Conservation (phyloP, 2,888 invertebrate species). For the Pristionchus maxplancki region DNA sequence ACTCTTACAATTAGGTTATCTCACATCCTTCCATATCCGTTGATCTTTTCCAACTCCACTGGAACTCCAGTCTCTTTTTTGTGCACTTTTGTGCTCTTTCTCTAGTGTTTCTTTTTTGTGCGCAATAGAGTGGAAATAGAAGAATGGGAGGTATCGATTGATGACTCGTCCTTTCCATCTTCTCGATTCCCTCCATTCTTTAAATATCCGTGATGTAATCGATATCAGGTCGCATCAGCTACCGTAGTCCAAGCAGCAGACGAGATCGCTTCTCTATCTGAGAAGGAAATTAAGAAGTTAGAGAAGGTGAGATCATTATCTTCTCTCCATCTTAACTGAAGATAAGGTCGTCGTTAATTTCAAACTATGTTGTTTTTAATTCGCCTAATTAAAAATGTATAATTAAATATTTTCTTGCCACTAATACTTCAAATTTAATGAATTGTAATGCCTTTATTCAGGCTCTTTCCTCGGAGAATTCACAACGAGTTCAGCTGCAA, state of each 20-base stretch:
- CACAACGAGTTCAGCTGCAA: constrained; percentile 91
- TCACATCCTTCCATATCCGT: neutral
- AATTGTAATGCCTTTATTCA: neutral
- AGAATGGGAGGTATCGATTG: neutral
- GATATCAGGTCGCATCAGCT: constrained; percentile 65
- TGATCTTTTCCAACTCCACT: neutral
- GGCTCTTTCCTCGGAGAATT: constrained; percentile 83
- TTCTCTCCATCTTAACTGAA: neutral
- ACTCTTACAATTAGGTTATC: neutral
- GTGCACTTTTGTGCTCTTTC: constrained; percentile 12
- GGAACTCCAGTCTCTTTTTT: neutral
- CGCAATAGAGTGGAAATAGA: neutral
- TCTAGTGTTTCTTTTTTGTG: constrained; percentile 31
- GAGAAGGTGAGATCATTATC: constrained; percentile 84
- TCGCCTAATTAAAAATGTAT: too few species aligned
- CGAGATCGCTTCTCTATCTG: constrained; percentile 92
- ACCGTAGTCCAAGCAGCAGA: constrained; percentile 96
- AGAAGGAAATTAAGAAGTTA: constrained; percentile 93
- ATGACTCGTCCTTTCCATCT: neutral
- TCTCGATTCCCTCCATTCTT: neutral
- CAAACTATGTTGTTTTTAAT: too few species aligned
- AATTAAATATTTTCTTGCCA: too few species aligned
- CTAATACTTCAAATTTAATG: too few species aligned
- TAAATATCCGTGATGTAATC: too few species aligned
- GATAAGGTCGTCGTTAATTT: too few species aligned